These are phyloP conservation scores for Phylloscopus trochilus DNA, from an alignment of 2,113 vertebrate species.

Conservation along the genomic window DNA sequence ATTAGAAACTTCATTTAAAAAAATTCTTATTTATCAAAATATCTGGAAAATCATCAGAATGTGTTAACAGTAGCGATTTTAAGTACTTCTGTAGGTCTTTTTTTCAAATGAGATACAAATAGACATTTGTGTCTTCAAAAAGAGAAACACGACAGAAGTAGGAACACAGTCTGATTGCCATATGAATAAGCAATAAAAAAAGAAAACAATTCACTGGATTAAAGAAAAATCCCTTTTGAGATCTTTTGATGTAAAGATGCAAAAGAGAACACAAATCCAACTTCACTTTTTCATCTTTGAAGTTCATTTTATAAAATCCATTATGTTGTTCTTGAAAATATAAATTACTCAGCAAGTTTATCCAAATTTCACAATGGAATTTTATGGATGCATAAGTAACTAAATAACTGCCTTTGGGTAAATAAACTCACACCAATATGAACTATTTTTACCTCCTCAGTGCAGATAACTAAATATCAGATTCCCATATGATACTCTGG, in stretches of 20 bases:
- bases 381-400: background rate
- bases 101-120: background rate
- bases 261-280: background rate
- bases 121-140: constrained; percentile 1
- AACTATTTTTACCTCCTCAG: constrained; percentile 11
- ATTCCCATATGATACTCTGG: background rate
- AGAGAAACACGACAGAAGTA: background rate
- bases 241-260: background rate
- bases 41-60: background rate
- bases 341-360: background rate
- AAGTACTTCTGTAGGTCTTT: background rate
- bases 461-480: background rate
- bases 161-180: background rate
- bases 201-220: background rate
- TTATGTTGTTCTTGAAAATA: background rate
- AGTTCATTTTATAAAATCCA: background rate
- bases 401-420: background rate
- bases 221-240: background rate
- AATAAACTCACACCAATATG: background rate
- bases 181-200: background rate
- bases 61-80: background rate
- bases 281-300: background rate
- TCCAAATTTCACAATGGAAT: background rate
- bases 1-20: background rate
- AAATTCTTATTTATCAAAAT: background rate